phyloP scores from a whole-genome alignment of 1,140 invertebrate genomes.

The Hyphantria cunea region DNA sequence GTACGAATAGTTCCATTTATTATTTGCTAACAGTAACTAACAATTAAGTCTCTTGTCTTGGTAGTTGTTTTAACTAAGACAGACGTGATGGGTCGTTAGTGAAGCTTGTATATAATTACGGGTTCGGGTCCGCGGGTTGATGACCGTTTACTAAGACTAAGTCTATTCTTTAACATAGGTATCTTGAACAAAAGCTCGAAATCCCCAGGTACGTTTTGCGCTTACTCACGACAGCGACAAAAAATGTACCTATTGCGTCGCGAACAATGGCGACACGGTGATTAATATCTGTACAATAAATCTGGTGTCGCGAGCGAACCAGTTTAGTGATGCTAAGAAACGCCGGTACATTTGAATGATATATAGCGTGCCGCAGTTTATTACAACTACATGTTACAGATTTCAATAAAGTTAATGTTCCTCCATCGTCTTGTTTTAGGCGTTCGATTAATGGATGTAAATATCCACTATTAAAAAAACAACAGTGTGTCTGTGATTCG shows the following conservation, averaged over 20 bases:
- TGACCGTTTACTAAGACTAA: constrained; percentile 52
- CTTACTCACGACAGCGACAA: constrained; percentile 54
- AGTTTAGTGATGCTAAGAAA: constrained; percentile 2
- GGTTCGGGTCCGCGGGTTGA: constrained; percentile 48
- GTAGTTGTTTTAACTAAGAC: constrained; percentile 29
- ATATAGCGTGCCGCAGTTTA: constrained; percentile 12
- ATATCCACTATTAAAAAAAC: too few relatives aligned
- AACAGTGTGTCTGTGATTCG: too few relatives aligned
- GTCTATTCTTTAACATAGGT: constrained; percentile 60
- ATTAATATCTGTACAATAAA: constrained; percentile 54
- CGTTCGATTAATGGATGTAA: not conserved
- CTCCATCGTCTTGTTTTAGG: too few relatives aligned
- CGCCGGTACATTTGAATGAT: not conserved
- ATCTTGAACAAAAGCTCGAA: constrained; percentile 67
- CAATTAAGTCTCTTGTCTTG: constrained; percentile 30
- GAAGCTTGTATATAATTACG: too few relatives aligned
- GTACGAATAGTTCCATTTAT: not conserved
- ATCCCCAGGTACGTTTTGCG: constrained; percentile 50
- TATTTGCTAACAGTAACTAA: constrained; percentile 15
- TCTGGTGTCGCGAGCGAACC: constrained; percentile 29
- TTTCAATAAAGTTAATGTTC: constrained; percentile 13
- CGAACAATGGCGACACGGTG: constrained; percentile 58
- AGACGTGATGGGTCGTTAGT: constrained; percentile 53
- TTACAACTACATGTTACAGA: constrained; percentile 5
- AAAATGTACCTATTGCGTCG: constrained; percentile 47